Percentiles rank a stretch among this genome's conserved stretches.
Conservation (phyloP, 2,797 vertebrate species). For the Crocidura indochinensis region DNA sequence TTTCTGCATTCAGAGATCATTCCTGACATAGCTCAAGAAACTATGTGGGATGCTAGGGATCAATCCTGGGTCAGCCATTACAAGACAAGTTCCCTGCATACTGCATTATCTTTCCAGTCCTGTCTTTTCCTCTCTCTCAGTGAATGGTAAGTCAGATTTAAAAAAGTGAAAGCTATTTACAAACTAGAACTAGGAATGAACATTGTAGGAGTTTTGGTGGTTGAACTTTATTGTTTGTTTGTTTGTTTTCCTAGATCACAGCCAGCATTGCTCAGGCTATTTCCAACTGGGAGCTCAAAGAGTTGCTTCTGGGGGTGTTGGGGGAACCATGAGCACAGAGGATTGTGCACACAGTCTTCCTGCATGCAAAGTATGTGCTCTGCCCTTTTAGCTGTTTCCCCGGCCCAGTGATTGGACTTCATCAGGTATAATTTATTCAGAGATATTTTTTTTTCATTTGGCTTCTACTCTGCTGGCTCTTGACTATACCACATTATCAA, state of each 20-base stretch:
- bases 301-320: no score
- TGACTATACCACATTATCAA: neutral
- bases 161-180: neutral
- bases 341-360: no score
- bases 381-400: no score
- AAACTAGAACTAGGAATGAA: constrained; percentile 46
- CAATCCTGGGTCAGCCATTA: neutral
- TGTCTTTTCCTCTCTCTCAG: neutral
- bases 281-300: no score
- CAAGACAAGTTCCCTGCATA: neutral
- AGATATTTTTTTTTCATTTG: neutral
- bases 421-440: neutral
- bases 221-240: neutral
- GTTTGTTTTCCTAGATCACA: neutral
- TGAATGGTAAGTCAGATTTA: neutral
- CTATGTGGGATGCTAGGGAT: neutral
- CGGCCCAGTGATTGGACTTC: neutral
- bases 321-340: no score
- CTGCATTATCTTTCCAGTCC: neutral
- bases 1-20: no score
- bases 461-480: neutral
- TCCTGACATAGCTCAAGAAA: no score
- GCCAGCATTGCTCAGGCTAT: no score
- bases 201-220: neutral
- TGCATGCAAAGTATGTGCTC: no score